These are phyloP conservation scores for Calosoma granatense DNA, from an alignment of 1,140 invertebrate species.

Conservation along the genomic window DNA sequence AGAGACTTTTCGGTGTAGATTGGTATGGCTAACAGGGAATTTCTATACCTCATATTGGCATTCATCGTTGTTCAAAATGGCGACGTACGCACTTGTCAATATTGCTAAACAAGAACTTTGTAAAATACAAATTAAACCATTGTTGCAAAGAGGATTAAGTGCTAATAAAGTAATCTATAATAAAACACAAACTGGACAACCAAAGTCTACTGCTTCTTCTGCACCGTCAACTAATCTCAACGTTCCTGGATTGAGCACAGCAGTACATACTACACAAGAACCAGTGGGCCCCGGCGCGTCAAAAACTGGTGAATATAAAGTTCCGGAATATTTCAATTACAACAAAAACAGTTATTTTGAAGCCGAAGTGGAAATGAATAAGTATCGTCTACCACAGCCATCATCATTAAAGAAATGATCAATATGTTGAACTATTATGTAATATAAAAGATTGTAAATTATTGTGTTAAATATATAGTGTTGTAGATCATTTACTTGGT, in stretches of 20 bases:
- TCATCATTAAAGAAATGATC: slow-evolving; percentile 31
- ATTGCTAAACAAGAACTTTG: not conserved
- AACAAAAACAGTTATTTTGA: slow-evolving; percentile 68
- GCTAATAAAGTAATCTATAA: too few species aligned
- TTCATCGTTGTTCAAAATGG: not conserved
- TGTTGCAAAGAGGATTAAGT: not conserved
- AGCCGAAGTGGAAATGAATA: slow-evolving; percentile 73
- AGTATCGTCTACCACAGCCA: slow-evolving; percentile 64
- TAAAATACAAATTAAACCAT: not conserved
- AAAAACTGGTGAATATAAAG: slow-evolving; percentile 66
- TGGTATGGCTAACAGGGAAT: too few species aligned
- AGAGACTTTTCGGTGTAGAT: too few species aligned
- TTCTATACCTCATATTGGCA: too few species aligned
- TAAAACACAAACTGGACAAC: too few species aligned
- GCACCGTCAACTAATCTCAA: slow-evolving; percentile 19
- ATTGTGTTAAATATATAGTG: too few species aligned
- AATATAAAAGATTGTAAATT: not conserved
- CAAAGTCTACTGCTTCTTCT: not conserved
- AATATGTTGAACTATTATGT: not conserved
- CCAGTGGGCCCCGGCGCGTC: slow-evolving; percentile 64
- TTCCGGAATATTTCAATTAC: slow-evolving; percentile 79
- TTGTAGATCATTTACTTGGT: too few species aligned
- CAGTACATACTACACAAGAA: slow-evolving; percentile 42
- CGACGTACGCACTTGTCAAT: not conserved
- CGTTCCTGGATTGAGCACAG: slow-evolving; percentile 53